Base-by-base conservation (phyloP, 1,140 invertebrate genomes). In the Ceratosolen solmsi region DNA sequence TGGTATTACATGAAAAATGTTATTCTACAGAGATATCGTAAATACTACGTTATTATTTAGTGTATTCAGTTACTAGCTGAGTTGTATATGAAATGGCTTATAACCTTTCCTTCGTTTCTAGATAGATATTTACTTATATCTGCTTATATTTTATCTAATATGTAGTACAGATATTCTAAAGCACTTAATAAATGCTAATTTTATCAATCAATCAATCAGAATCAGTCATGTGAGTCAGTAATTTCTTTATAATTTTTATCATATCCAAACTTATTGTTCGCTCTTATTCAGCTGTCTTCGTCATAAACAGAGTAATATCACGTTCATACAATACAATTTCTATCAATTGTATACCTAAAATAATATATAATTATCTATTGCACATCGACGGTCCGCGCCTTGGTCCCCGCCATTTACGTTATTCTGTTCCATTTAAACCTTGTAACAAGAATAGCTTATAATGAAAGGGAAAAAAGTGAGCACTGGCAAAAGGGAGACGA, bases 171-270 rank as follows among this genome's bases (percentile, higher is more conserved):
- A 51, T 36, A 63, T 72, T 51, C 56, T 41, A 41, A 46, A 63
- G 58, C 71, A 74, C 71, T 74, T 74, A 60, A 80, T 80, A 80
- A 80, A 80, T 74, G 46, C 41, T 80, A 80, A 80, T 80, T 80
- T 80, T 49, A 71, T 51, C 33, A 68, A 81, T 81, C 78, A 80
- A 73, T 80, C 80, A 75, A 76, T 81, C 80, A 82, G 41, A 46
- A 76, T 76, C 80, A 82, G 41, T 68, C 60, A 74, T 25, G 51
- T 36, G 30, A 75, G 36, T 58, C 70, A 46, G 36, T 73, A 5
- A 73, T 74, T 74, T 80, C 36, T 41, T 11, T 54, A 22, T 30
- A 30, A 79, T 30, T 65, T 33, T 63, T 74, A 7, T 63, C 8
- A 25, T 8, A 11, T 65, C 49, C 0, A 20, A 27, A 56, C 2